phyloP scores from a whole-genome alignment of 2,888 invertebrate genomes.

The Cantharis rustica region DNA sequence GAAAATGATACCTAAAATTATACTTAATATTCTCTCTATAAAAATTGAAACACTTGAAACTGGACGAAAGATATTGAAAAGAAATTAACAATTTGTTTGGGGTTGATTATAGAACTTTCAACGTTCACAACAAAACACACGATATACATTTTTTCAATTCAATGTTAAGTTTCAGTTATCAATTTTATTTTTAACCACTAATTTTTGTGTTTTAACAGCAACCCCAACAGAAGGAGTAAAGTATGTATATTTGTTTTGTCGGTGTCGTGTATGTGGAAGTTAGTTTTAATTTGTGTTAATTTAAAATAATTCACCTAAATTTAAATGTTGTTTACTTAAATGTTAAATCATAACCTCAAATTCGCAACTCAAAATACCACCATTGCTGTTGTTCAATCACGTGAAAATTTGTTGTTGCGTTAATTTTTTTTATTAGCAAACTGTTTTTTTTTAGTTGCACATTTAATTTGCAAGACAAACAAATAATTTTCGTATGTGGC shows the following conservation, averaged over 20 bases:
- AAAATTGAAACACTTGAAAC: background rate
- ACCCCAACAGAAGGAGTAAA: slow-evolving; percentile 2
- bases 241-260: slow-evolving; percentile 4
- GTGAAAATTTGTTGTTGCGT: background rate
- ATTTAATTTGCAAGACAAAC: background rate
- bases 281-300: slow-evolving; percentile 1
- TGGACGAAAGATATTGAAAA: background rate
- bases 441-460: background rate
- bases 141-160: background rate
- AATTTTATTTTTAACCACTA: slow-evolving; percentile 1
- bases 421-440: background rate
- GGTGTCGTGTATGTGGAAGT: background rate
- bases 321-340: background rate
- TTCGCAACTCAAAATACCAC: background rate
- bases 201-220: slow-evolving; percentile 5
- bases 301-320: background rate
- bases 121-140: background rate
- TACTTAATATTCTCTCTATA: slow-evolving; percentile 1
- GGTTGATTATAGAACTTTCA: background rate
- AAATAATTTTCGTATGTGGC: background rate
- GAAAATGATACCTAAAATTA: background rate
- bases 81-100: background rate
- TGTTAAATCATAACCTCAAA: background rate
- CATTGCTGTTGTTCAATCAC: background rate
- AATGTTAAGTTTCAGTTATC: background rate